Conservation (phyloP, 1,140 invertebrate species). For the Brachionus angularis region DNA sequence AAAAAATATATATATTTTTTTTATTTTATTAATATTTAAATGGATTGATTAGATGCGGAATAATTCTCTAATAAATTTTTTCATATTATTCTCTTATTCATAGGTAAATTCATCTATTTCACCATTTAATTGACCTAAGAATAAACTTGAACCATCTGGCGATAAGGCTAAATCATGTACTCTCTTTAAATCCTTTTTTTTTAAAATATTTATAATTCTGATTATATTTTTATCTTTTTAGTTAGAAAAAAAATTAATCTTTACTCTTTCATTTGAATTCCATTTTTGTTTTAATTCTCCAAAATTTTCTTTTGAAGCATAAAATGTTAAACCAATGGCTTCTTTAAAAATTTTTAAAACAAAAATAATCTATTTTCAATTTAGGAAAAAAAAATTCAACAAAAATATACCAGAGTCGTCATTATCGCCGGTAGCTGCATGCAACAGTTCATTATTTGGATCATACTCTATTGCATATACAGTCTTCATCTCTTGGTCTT, state of each 20-base stretch:
- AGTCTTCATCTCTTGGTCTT: conserved; percentile 26
- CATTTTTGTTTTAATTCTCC: conserved; percentile 39
- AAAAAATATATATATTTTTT: no score
- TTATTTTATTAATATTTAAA: no score
- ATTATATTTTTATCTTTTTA: not conserved
- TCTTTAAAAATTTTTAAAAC: not conserved
- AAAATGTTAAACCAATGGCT: conserved; percentile 27
- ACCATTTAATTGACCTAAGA: conserved; percentile 35
- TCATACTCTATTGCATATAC: conserved; percentile 42
- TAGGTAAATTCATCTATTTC: conserved; percentile 41
- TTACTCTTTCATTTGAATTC: conserved; percentile 2
- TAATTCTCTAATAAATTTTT: no score
- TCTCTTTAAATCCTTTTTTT: not conserved
- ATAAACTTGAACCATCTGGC: not conserved
- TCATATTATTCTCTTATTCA: no score
- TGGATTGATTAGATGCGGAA: no score
- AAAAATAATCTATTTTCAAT: no score
- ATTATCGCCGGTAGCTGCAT: conserved; percentile 26
- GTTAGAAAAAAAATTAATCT: no score
- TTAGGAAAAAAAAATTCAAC: no score
- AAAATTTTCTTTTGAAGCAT: conserved; percentile 8
- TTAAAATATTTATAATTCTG: not conserved
- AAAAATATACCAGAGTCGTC: conserved; percentile 11
- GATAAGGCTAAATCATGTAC: conserved; percentile 22
- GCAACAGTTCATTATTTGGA: conserved; percentile 19